phyloP scores from a whole-genome alignment of 1,140 invertebrate species.

The Cherax destructor region DNA sequence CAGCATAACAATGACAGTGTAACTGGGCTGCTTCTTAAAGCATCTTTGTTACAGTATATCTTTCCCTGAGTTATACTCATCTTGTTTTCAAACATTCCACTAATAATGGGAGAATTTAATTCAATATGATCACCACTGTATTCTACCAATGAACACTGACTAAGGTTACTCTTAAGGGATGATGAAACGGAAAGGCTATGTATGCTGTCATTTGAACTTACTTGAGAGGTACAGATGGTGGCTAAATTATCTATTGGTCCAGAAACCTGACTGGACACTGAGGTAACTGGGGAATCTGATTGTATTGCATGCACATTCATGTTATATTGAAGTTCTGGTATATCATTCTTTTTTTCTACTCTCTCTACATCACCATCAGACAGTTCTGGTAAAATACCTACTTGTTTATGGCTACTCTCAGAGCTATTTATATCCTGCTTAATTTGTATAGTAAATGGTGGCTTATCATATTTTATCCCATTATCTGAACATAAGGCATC shows the following conservation, averaged over 20 bases:
- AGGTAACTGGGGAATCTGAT: not conserved
- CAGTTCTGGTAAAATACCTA: not conserved
- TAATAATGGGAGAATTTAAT: slow-evolving; percentile 2
- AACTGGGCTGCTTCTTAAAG: not conserved
- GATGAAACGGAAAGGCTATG: not conserved
- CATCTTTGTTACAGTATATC: not conserved
- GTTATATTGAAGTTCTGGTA: not conserved
- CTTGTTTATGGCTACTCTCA: not conserved
- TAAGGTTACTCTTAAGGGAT: not conserved
- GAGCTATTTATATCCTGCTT: not conserved
- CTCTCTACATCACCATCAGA: not conserved
- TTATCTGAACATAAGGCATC: not conserved
- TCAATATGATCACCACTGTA: not conserved
- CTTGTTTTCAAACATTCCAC: slow-evolving; percentile 3
- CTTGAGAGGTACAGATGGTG: not conserved
- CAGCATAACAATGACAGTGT: not conserved
- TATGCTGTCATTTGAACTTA: not conserved
- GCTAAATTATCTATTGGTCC: not conserved
- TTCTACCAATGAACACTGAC: not conserved
- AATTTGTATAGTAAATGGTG: no score
- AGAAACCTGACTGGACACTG: not conserved
- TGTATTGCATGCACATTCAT: not conserved
- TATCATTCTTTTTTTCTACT: not conserved
- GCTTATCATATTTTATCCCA: no score
- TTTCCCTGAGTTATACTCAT: not conserved